Percentiles rank a stretch among this genome's conserved stretches.
These are phyloP conservation scores for Entelurus aequoreus DNA, from an alignment of 2,113 vertebrate species.

Conservation along the genomic window DNA sequence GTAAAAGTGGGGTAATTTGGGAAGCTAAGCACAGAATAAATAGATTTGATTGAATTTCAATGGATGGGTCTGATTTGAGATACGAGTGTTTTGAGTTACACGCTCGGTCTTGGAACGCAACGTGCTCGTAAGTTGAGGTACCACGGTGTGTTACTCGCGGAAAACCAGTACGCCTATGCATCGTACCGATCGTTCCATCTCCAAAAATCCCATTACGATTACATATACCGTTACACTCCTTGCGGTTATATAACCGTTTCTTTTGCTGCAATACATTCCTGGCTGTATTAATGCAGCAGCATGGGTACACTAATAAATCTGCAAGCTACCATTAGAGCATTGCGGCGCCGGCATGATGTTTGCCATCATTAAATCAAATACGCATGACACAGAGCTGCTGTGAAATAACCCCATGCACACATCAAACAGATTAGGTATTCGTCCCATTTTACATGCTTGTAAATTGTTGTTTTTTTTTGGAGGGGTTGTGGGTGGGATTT, in stretches of 20 bases:
- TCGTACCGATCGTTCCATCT: too few relatives aligned
- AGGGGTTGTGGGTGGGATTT: not conserved
- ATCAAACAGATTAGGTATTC: not conserved
- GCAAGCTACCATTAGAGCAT: slow-evolving; percentile 1
- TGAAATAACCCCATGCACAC: slow-evolving; percentile 2
- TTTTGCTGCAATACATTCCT: not conserved
- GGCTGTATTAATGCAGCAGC: not conserved
- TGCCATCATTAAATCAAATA: slow-evolving; percentile 8
- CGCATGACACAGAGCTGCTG: slow-evolving; percentile 1
- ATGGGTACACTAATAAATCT: slow-evolving; percentile 1
- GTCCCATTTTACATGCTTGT: slow-evolving; percentile 1
- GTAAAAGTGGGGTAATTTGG: too few relatives aligned
- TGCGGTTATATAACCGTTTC: not conserved
- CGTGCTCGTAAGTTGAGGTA: too few relatives aligned
- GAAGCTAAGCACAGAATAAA: too few relatives aligned
- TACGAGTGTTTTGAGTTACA: too few relatives aligned
- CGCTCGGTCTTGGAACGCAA: too few relatives aligned
- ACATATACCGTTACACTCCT: too few relatives aligned
- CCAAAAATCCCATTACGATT: too few relatives aligned
- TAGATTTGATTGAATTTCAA: too few relatives aligned
- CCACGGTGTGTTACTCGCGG: too few relatives aligned
- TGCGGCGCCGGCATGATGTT: not conserved
- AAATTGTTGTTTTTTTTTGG: not conserved
- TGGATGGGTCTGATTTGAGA: too few relatives aligned
- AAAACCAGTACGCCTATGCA: too few relatives aligned